Base-by-base conservation (phyloP, 1,140 invertebrate species). In the Ostrea denselamellosa region DNA sequence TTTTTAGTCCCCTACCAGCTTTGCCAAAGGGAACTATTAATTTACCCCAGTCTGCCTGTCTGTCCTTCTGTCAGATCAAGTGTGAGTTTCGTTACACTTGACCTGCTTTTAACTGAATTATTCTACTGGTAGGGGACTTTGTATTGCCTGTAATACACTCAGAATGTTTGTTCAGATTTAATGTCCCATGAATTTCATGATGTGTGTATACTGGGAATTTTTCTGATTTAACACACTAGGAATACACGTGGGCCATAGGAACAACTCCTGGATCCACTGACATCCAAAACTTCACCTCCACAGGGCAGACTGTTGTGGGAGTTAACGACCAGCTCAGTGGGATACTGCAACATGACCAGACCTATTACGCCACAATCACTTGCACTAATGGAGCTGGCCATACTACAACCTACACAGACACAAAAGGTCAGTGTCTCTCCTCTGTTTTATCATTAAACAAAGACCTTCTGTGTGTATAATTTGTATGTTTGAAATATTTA, bases 231-330 rank as follows among this genome's bases (percentile, higher is more conserved):
- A 28, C 28, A 14, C 28, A 14, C 4, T 77, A 91, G 90, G 90
- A 91, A 22, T 89, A 91, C 71, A 19, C 83, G 9, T 91, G 90
- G 90, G 90, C 89, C 8, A 90, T 91, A n/a, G 90, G 90, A 34
- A 90, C 87, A 68, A 85, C 85, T 53, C 87, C 87, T 62, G 89
- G 89, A 10, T 86, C 44, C 14, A 25, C 77, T 44, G 89, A 91
- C 14, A 68, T 91, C 7, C 89, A 90, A 83, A 65, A 85, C 51
- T 90, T 56, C 51, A 87, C 83, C 14, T 90, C 90, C 17, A 85
- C 71, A 53, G 88, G 90, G 14, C 28, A 82, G 28, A 86, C 88
- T 52, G 56, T 88, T 19, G 56, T 85, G 8, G 89, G 89, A 19
- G 85, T 86, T 8, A 91, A 91, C 65, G 81, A 52, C 25, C 62